phyloP scores from a whole-genome alignment of 2,888 invertebrate genomes.

The Lysandra coridon region DNA sequence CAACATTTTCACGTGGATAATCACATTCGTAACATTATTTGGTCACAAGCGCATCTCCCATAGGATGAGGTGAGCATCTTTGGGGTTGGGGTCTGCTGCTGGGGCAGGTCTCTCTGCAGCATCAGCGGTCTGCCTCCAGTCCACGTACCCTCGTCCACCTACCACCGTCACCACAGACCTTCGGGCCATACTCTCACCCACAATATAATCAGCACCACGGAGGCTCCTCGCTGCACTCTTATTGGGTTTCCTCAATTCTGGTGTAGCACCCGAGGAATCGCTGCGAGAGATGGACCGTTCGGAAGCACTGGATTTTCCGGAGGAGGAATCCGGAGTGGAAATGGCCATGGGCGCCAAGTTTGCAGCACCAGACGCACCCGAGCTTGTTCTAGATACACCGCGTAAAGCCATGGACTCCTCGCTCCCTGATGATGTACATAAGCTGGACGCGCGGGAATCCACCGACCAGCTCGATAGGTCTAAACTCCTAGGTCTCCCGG shows the following conservation, averaged over 20 bases:
- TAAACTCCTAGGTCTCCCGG: conserved; percentile 88
- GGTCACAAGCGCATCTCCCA: conserved; percentile 86
- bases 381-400: conserved; percentile 87
- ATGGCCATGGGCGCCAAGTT: conserved; percentile 78
- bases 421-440: conserved; percentile 92
- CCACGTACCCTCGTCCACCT: conserved; percentile 93
- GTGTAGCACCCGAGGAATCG: conserved; percentile 54
- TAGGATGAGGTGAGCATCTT: conserved; percentile 92
- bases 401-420: conserved; percentile 90
- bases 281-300: conserved; percentile 64
- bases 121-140: conserved; percentile 89
- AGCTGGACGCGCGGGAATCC: conserved; percentile 89
- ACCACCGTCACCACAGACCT: conserved; percentile 91
- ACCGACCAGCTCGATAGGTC: conserved; percentile 94
- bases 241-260: conserved; percentile 48
- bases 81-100: conserved; percentile 86
- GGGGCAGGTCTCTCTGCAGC: conserved; percentile 77
- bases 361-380: conserved; percentile 84
- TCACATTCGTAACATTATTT: conserved; percentile 32
- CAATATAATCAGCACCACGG: conserved; percentile 67
- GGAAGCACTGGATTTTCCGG: conserved; percentile 66
- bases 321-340: conserved; percentile 68
- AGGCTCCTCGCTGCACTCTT: conserved; percentile 66
- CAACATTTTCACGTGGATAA: conserved; percentile 15
- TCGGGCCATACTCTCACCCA: conserved; percentile 75